Conservation (phyloP, 2,888 invertebrate genomes). For the Aelia acuminata region DNA sequence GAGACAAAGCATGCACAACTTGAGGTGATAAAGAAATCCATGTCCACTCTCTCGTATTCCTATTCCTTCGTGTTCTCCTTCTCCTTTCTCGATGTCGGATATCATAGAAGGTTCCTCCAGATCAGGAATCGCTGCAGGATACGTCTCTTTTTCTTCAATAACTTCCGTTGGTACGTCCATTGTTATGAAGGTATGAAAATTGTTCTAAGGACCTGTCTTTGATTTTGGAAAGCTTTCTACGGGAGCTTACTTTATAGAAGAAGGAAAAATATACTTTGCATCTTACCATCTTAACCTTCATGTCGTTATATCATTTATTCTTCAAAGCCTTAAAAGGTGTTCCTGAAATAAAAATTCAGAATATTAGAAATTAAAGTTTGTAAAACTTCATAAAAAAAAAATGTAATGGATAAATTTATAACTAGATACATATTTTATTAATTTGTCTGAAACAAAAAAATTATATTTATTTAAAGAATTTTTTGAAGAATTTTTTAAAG, state of each 20-base stretch:
- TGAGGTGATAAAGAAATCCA: conserved; percentile 20
- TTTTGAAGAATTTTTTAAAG: too few relatives aligned
- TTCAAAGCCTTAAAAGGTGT: background rate
- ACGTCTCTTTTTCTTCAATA: background rate
- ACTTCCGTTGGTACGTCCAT: background rate
- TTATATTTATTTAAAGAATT: too few relatives aligned
- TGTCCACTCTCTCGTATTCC: conserved; percentile 27
- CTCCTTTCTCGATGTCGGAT: conserved; percentile 28
- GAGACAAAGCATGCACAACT: conserved; percentile 5
- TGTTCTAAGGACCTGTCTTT: background rate
- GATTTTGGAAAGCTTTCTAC: too few relatives aligned
- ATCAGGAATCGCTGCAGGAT: background rate
- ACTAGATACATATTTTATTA: too few relatives aligned
- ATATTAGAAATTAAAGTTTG: too few relatives aligned
- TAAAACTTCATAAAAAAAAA: too few relatives aligned
- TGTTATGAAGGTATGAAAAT: background rate
- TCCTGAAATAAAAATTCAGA: background rate
- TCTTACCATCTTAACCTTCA: background rate
- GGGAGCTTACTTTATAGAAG: background rate
- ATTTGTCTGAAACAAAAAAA: too few relatives aligned
- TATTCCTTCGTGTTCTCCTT: conserved; percentile 31
- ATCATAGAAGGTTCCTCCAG: background rate
- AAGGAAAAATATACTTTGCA: background rate
- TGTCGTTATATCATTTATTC: background rate
- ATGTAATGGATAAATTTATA: too few relatives aligned